These are phyloP conservation scores for Idaea biselata DNA, from an alignment of 2,888 invertebrate species.

Conservation along the genomic window DNA sequence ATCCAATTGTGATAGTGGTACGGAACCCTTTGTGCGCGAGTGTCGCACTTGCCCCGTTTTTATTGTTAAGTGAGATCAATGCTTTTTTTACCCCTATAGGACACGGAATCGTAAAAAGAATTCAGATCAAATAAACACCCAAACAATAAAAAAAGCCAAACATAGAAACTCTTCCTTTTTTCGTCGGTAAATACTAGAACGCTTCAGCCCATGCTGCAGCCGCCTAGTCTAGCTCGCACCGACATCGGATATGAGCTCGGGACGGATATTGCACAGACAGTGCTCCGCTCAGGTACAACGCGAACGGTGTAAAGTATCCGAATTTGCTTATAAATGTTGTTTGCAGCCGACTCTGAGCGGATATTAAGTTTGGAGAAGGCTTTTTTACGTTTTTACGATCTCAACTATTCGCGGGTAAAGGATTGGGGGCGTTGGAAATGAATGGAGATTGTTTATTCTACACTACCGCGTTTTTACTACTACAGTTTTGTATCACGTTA, in stretches of 20 bases:
- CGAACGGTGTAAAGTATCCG: constrained; percentile 65
- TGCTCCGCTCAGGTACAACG: constrained; percentile 59
- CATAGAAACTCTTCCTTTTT: not conserved
- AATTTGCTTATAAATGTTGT: constrained; percentile 67
- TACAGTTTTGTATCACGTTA: no score
- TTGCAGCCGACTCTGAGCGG: constrained; percentile 27
- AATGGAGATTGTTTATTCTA: not conserved
- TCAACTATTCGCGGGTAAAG: not conserved
- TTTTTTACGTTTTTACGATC: constrained; percentile 4
- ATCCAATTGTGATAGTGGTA: no score
- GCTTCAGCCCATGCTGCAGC: constrained; percentile 21
- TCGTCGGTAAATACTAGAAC: constrained; percentile 13
- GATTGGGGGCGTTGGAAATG: not conserved
- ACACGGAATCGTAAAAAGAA: no score
- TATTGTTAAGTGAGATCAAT: no score
- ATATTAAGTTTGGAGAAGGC: constrained; percentile 8
- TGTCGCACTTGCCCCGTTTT: no score
- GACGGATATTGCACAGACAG: constrained; percentile 70
- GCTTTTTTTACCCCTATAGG: no score
- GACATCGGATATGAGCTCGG: constrained; percentile 65
- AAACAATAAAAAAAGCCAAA: not conserved
- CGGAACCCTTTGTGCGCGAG: no score
- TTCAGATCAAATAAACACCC: no score
- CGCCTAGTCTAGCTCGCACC: constrained; percentile 12
- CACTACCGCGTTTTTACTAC: not conserved